Evolutionary conservation across 2,888 invertebrate species (phyloP).

Genomic region (Empis stercorea): DNA sequence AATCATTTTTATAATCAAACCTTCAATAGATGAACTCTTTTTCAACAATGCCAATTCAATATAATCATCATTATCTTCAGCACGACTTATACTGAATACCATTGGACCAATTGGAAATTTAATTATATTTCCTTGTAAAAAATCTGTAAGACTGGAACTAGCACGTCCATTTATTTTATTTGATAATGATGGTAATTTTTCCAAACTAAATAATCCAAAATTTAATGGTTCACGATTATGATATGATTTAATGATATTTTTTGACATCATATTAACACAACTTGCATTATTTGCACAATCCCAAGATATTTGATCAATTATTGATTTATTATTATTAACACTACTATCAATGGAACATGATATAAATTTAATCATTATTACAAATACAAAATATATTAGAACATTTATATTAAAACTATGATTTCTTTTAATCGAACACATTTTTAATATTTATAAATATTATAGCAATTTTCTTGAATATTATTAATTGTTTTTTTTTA

Average conservation of each 20-base stretch:
- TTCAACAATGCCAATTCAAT: conserved; percentile 33
- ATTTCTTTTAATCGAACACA: too few species aligned
- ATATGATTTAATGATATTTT: conserved; percentile 40
- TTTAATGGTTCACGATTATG: conserved; percentile 41
- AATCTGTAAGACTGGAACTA: conserved; percentile 24
- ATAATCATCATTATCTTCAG: conserved; percentile 30
- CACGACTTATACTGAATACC: conserved; percentile 30
- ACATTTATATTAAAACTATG: too few species aligned
- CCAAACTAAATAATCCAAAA: conserved; percentile 43
- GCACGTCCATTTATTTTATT: conserved; percentile 24
- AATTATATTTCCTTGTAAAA: conserved; percentile 31
- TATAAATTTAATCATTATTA: too few species aligned
- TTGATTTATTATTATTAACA: not conserved
- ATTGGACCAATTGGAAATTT: conserved; percentile 33
- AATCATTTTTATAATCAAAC: conserved; percentile 13
- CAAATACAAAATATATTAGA: too few species aligned
- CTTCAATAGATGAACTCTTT: conserved; percentile 23
- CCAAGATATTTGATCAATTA: conserved; percentile 31
- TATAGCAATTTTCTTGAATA: not conserved
- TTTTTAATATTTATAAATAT: not conserved
- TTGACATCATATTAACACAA: conserved; percentile 42
- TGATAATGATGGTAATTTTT: conserved; percentile 35
- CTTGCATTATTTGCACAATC: conserved; percentile 48
- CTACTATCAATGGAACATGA: too few species aligned
- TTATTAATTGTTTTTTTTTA: not conserved